These are phyloP conservation scores for Ricordea florida DNA, from an alignment of 92 coral and sea anemone genomes.

Conservation along the genomic window DNA sequence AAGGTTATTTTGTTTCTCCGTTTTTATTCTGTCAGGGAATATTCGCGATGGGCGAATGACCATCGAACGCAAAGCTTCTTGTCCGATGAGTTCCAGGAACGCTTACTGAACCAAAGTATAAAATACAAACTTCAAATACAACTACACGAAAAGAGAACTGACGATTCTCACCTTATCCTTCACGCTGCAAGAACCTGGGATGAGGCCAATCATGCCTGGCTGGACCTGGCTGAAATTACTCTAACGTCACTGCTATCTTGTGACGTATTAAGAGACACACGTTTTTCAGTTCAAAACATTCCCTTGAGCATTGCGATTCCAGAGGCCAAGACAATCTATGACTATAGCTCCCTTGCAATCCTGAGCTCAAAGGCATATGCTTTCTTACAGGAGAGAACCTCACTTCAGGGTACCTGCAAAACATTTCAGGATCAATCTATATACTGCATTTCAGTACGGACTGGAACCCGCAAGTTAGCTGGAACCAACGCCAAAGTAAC, in stretches of 20 bases:
- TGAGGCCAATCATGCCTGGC: conserved; percentile 84
- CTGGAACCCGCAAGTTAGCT: conserved; percentile 58
- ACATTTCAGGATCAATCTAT: background rate
- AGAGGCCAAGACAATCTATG: conserved; percentile 80
- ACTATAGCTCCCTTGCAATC: conserved; percentile 66
- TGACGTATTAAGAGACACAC: conserved; percentile 72
- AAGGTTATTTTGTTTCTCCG: too few species aligned
- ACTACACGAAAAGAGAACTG: conserved; percentile 69
- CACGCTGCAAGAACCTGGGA: conserved; percentile 83
- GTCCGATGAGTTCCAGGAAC: conserved; percentile 62
- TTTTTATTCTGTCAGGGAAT: conserved; percentile 9
- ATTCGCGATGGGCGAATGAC: conserved; percentile 60
- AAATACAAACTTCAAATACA: conserved; percentile 86
- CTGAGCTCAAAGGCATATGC: conserved; percentile 63
- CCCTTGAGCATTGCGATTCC: conserved; percentile 51
- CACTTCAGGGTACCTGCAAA: too few species aligned
- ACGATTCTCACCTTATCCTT: conserved; percentile 77
- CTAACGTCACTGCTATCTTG: conserved; percentile 71
- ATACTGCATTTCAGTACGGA: conserved; percentile 57
- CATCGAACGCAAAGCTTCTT: conserved; percentile 67
- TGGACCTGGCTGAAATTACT: conserved; percentile 91
- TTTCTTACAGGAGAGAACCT: conserved; percentile 42
- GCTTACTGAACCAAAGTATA: conserved; percentile 50
- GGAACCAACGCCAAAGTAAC: conserved; percentile 64
- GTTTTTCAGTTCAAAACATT: conserved; percentile 51